A percentile compares a stretch with the other conserved stretches of the same genome.
These are phyloP conservation scores for Nasonia vitripennis DNA, from an alignment of 1,140 invertebrate species.

Conservation along the genomic window DNA sequence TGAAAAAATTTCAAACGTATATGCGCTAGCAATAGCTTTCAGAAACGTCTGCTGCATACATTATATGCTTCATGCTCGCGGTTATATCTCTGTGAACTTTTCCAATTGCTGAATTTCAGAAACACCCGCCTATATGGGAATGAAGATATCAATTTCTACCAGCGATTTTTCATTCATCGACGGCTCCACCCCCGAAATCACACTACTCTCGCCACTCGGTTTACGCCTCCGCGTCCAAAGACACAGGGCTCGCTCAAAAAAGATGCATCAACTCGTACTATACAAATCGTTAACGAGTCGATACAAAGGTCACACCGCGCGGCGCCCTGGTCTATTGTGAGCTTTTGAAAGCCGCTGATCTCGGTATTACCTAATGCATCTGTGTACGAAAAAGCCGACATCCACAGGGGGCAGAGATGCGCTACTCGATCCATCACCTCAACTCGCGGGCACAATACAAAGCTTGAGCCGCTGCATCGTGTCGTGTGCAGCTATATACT, in stretches of 20 bases:
- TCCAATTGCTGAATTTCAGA: too few relatives aligned
- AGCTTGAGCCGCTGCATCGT: not conserved
- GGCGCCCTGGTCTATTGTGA: not conserved
- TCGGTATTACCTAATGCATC: not conserved
- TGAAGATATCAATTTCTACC: too few relatives aligned
- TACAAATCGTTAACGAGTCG: too few relatives aligned
- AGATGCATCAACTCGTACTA: too few relatives aligned
- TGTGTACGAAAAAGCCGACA: not conserved
- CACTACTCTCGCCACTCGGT: not conserved
- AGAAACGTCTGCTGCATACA: too few relatives aligned
- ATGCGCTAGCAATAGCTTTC: not conserved
- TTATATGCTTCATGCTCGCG: too few relatives aligned
- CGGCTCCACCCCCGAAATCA: too few relatives aligned
- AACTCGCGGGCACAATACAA: not conserved
- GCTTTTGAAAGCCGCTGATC: not conserved
- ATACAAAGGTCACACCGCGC: not conserved
- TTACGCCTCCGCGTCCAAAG: too few relatives aligned
- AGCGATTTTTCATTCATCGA: too few relatives aligned
- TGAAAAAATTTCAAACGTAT: not conserved
- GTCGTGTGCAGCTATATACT: not conserved
- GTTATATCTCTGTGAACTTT: too few relatives aligned
- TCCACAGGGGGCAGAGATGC: not conserved
- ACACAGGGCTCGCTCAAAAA: too few relatives aligned
- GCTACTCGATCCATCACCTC: not conserved
- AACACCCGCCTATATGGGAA: too few relatives aligned